Base-by-base conservation (phyloP, 2,888 invertebrate genomes). In the Cheilosia soror region DNA sequence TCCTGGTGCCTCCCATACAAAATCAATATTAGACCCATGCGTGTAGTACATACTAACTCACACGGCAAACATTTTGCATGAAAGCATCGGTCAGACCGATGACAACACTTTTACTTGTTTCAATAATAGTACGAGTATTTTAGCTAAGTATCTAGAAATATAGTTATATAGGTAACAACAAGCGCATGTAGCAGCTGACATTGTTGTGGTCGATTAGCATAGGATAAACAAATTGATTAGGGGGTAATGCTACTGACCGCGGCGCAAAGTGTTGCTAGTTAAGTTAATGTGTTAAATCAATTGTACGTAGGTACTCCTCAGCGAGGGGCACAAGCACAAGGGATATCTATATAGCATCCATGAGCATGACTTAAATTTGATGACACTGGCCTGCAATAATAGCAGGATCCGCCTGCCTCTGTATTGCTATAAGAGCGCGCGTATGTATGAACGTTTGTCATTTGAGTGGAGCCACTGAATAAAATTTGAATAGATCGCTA, bases 201-300 rank as follows among this genome's bases (percentile, higher is more conserved):
- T 62, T 72, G 77, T 78, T 73, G 53, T 55, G 66, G 58, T 60
- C 9, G 20, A 58, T 62, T 58, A 47, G 31, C 62, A 68, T 20
- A 62, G 63, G 63, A 44, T 63, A 63, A 83, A 73, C 68, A 79
- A 49, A 68, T 79, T 79, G 75, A 84, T 69, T 66, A 75, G 75
- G 42, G 84, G 73, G 79, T 84, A 69, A 66, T 75, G 68, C 66
- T 80, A 68, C 72, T 55, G 72, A 55, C 62, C 72, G 72, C 58
- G 47, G 62, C 15, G 55, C 63, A 55, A 65, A 71, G 58, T 80
- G 75, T 51, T 58, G 44, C 75, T 68, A 25, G 55, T 79, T 79
- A 58, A 79, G 49, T 72, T 77, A 60, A 77, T 77, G 72, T 82
- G 71, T 77, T 80, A 84, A 84, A 63, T 80, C 79, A 84, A 84